Percentiles rank a stretch among this genome's conserved stretches.
These are phyloP conservation scores for Pseudomyrmex flavicornis DNA, from an alignment of 1,140 invertebrate species.

Conservation along the genomic window DNA sequence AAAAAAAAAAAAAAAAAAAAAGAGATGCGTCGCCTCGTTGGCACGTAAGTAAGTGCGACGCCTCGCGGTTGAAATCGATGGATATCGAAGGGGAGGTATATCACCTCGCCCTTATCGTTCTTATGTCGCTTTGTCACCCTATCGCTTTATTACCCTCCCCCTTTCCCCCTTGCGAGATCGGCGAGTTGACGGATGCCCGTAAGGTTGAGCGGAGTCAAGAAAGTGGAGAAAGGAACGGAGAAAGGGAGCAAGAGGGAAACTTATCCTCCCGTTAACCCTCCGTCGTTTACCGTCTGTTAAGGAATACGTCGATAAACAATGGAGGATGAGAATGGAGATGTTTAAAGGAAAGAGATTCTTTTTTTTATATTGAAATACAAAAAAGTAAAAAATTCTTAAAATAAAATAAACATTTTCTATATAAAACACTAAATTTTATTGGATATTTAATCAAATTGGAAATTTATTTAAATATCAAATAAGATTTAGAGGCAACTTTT, in stretches of 20 bases:
- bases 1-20: slow-evolving; percentile 48
- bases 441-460: background rate
- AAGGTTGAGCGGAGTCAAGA: slow-evolving; percentile 51
- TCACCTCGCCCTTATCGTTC: slow-evolving; percentile 46
- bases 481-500: background rate
- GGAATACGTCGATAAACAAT: slow-evolving; percentile 35
- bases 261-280: slow-evolving; percentile 50
- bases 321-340: background rate
- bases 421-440: background rate
- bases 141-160: slow-evolving; percentile 47
- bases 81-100: slow-evolving; percentile 1
- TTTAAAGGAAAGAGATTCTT: background rate
- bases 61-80: slow-evolving; percentile 50
- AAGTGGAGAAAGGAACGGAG: slow-evolving; percentile 26
- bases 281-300: slow-evolving; percentile 48
- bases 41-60: slow-evolving; percentile 15
- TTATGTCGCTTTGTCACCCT: slow-evolving; percentile 54
- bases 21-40: slow-evolving; percentile 27
- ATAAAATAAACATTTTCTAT: too few species aligned
- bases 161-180: slow-evolving; percentile 53
- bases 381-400: background rate
- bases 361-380: background rate
- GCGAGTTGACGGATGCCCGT: slow-evolving; percentile 54
- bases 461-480: too few species aligned
- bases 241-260: slow-evolving; percentile 43